phyloP scores from a whole-genome alignment of 2,888 invertebrate genomes.

The Tinea semifulvella region DNA sequence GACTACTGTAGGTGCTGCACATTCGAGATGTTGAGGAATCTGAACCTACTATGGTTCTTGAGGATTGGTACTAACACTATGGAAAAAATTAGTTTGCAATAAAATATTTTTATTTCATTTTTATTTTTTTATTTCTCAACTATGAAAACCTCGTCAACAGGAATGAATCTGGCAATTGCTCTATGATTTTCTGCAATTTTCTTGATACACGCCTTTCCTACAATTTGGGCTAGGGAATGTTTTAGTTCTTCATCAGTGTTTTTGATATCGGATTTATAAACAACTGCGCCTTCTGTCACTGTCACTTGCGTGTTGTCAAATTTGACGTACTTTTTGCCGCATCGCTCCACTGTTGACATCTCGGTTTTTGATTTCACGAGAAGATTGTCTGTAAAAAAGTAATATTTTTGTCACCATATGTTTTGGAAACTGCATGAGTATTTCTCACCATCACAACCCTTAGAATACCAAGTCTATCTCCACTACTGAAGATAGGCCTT shows the following conservation, averaged over 20 bases:
- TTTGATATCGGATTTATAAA: neutral
- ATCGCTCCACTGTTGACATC: neutral
- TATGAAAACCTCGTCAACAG: too few relatives aligned
- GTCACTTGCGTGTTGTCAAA: neutral
- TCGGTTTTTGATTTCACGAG: conserved; percentile 6
- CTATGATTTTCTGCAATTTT: conserved; percentile 8
- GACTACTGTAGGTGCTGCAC: too few relatives aligned
- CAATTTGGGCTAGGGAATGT: neutral
- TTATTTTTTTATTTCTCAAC: too few relatives aligned
- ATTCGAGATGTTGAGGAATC: too few relatives aligned
- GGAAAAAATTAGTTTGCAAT: too few relatives aligned
- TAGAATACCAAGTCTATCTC: too few relatives aligned
- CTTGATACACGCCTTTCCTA: neutral
- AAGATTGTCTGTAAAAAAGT: neutral
- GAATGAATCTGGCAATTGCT: conserved; percentile 2
- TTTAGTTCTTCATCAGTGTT: neutral
- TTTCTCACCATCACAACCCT: too few relatives aligned
- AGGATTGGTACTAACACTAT: too few relatives aligned
- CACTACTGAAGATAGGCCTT: too few relatives aligned
- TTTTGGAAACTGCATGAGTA: too few relatives aligned
- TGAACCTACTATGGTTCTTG: too few relatives aligned
- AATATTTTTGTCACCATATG: neutral
- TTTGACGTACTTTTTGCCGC: conserved; percentile 1
- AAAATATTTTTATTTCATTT: too few relatives aligned
- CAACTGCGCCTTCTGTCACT: neutral